These are phyloP conservation scores for Syndactyla subalaris DNA, from an alignment of 2,797 vertebrate species.

Conservation along the genomic window DNA sequence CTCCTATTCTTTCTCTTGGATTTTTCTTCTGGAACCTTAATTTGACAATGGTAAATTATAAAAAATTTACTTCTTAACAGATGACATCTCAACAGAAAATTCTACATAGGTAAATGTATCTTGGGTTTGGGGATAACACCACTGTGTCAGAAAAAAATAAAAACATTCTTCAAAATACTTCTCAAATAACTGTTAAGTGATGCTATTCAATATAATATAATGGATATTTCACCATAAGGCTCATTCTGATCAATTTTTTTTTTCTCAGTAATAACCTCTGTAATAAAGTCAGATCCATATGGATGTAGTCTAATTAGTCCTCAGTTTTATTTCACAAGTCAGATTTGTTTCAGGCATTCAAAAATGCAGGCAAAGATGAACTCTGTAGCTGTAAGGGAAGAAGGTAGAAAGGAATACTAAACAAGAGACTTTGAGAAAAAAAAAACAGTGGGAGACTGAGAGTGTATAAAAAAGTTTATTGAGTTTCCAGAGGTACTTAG, in stretches of 20 bases:
- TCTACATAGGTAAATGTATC: not conserved
- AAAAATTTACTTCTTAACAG: slow-evolving; percentile 15
- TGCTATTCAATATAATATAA: not conserved
- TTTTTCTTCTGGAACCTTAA: slow-evolving; percentile 13
- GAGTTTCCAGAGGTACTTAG: not conserved
- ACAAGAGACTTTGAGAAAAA: not conserved
- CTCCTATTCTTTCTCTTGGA: not conserved
- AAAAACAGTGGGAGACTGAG: not conserved
- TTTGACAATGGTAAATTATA: not conserved
- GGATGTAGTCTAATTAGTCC: not conserved
- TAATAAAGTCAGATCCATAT: not conserved
- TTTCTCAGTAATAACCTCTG: not conserved
- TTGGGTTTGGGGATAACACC: not conserved
- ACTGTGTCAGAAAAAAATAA: not conserved
- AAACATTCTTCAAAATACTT: not conserved
- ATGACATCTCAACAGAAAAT: slow-evolving; percentile 14
- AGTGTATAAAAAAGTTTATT: not conserved
- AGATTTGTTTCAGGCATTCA: not conserved
- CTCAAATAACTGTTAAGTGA: not conserved
- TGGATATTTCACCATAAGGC: not conserved
- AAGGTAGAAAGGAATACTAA: not conserved
- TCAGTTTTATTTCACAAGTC: not conserved
- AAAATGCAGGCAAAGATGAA: not conserved
- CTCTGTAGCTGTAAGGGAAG: not conserved
- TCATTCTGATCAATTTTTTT: not conserved